Conservation (phyloP, 2,113 vertebrate species). For the Mirounga angustirostris region DNA sequence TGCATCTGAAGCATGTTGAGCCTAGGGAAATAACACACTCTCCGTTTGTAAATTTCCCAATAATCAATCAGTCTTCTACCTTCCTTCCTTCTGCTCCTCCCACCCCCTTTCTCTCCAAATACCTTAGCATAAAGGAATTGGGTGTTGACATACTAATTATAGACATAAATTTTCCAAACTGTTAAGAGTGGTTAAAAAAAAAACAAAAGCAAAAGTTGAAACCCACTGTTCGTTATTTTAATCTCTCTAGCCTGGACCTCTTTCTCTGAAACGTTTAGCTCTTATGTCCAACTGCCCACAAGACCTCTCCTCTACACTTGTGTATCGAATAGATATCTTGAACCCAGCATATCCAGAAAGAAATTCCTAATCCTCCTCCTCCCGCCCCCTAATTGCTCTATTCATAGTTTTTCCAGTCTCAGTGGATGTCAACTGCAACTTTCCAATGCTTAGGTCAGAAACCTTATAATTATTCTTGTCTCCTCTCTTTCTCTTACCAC, state of each 20-base stretch:
- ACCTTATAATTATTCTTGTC: neutral
- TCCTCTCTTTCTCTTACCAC: neutral
- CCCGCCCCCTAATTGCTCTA: neutral
- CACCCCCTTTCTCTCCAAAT: neutral
- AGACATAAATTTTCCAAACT: slow-evolving; percentile 45
- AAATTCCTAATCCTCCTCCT: neutral
- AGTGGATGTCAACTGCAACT: neutral
- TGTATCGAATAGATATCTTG: neutral
- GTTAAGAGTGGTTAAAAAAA: neutral
- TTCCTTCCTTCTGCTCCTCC: neutral
- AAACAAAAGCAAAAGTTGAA: neutral
- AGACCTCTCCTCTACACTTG: neutral
- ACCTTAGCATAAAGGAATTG: slow-evolving; percentile 34
- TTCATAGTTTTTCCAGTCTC: neutral
- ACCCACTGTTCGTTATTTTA: slow-evolving; percentile 19
- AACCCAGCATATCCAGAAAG: neutral
- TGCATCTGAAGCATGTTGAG: neutral
- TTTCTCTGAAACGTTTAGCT: slow-evolving; percentile 2
- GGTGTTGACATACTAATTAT: slow-evolving; percentile 31
- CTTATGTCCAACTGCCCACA: neutral
- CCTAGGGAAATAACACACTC: neutral
- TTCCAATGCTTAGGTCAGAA: neutral
- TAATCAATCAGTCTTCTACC: neutral
- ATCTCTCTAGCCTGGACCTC: neutral
- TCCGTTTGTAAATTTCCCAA: neutral